Percentiles rank a stretch among this genome's conserved stretches.
phyloP scores from a whole-genome alignment of 2,797 vertebrate species.

The Martes flavigula region DNA sequence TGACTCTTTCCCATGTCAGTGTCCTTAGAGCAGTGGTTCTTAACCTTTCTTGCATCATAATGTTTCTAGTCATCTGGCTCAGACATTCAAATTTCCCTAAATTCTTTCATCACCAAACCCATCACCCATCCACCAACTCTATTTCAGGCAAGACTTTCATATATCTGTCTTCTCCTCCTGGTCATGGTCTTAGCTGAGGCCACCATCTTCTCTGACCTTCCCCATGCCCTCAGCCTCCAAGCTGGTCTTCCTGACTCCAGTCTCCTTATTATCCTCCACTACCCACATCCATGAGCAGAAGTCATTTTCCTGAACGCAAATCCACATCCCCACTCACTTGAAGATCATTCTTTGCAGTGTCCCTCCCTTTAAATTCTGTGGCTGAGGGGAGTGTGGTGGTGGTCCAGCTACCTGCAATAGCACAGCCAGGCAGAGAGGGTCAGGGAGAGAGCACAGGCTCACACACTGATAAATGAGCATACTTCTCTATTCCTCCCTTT shows the following conservation, averaged over 20 bases:
- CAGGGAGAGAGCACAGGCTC: background rate
- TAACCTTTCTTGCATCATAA: background rate
- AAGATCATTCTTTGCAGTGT: background rate
- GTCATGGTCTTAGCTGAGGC: background rate
- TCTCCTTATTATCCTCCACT: background rate
- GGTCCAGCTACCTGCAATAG: background rate
- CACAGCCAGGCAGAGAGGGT: background rate
- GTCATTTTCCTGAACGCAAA: background rate
- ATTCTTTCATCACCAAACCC: background rate
- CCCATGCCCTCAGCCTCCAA: background rate
- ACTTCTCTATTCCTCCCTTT: background rate
- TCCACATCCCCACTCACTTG: background rate
- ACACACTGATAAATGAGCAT: background rate
- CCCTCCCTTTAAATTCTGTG: background rate
- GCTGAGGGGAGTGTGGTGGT: too few relatives aligned
- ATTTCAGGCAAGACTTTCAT: background rate
- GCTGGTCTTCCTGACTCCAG: background rate
- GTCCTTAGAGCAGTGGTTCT: background rate
- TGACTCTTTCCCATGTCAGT: background rate
- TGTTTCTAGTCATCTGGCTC: background rate
- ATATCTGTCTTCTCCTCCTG: background rate
- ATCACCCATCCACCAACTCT: background rate
- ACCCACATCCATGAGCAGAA: rapidly evolving
- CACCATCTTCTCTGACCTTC: background rate
- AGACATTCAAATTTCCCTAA: background rate